Percentiles rank a stretch among this genome's conserved stretches.
phyloP scores from a whole-genome alignment of 1,140 invertebrate species.

The Drosophila nigromelanica region DNA sequence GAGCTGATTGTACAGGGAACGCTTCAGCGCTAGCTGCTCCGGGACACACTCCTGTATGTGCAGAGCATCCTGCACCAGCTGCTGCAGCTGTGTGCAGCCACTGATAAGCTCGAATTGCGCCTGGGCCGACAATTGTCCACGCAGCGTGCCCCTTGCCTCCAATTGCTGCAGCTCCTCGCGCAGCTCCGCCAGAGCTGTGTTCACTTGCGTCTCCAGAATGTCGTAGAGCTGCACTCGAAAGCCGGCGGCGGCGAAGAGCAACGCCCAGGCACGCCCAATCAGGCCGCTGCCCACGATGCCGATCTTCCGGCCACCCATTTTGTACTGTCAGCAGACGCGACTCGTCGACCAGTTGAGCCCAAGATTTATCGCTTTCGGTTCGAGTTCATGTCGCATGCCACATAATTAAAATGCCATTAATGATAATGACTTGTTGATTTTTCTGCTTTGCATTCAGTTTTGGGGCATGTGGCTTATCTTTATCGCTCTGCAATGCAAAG shows the following conservation, averaged over 20 bases:
- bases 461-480: constrained; percentile 17
- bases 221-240: constrained; percentile 95
- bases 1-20: constrained; percentile 90
- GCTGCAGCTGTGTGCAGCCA: constrained; percentile 88
- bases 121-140: constrained; percentile 89
- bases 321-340: constrained; percentile 28
- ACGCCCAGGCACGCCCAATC: constrained; percentile 97
- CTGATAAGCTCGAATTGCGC: constrained; percentile 91
- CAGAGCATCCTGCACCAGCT: constrained; percentile 88
- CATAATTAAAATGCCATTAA: constrained; percentile 56
- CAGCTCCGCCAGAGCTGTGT: constrained; percentile 90
- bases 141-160: constrained; percentile 88
- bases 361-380: constrained; percentile 66
- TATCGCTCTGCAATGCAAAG: constrained; percentile 19
- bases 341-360: neutral
- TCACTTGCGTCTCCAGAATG: constrained; percentile 89
- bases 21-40: constrained; percentile 94
- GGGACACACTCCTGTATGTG: constrained; percentile 96
- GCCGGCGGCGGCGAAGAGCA: constrained; percentile 95
- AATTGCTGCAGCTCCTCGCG: constrained; percentile 89
- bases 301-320: constrained; percentile 86
- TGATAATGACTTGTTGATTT: constrained; percentile 66
- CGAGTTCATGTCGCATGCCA: constrained; percentile 61
- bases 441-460: neutral
- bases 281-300: constrained; percentile 91